These are phyloP conservation scores for Eleutherodactylus coqui DNA, from an alignment of 2,797 vertebrate genomes.

Conservation along the genomic window DNA sequence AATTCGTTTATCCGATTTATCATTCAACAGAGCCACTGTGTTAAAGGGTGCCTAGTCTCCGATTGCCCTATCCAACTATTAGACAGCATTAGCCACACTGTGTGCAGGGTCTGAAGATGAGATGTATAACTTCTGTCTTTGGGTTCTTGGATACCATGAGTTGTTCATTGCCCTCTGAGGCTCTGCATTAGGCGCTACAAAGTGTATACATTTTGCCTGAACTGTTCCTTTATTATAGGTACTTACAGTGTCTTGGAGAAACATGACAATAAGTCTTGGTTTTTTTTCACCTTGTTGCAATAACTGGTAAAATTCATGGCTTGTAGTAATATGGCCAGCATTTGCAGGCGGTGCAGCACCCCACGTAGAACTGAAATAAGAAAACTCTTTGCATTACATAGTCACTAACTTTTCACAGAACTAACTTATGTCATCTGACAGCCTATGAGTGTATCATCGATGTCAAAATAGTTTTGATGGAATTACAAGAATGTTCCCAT, in stretches of 20 bases:
- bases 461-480: too few species aligned
- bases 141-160: too few species aligned
- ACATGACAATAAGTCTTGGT: conserved; percentile 66
- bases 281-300: conserved; percentile 62
- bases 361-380: conserved; percentile 70
- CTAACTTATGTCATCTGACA: too few species aligned
- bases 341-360: conserved; percentile 62
- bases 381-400: conserved; percentile 3
- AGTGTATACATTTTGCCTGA: background rate
- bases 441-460: too few species aligned
- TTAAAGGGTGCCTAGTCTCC: too few species aligned
- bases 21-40: too few species aligned
- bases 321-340: conserved; percentile 65
- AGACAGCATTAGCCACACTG: too few species aligned
- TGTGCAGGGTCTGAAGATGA: background rate
- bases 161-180: too few species aligned
- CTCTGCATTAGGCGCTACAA: background rate
- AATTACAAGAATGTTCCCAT: too few species aligned
- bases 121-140: background rate
- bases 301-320: conserved; percentile 61
- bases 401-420: too few species aligned
- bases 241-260: conserved; percentile 68
- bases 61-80: too few species aligned
- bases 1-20: too few species aligned
- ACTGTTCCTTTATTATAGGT: background rate